Conservation (phyloP, 2,888 invertebrate genomes). For the Timema cristinae region DNA sequence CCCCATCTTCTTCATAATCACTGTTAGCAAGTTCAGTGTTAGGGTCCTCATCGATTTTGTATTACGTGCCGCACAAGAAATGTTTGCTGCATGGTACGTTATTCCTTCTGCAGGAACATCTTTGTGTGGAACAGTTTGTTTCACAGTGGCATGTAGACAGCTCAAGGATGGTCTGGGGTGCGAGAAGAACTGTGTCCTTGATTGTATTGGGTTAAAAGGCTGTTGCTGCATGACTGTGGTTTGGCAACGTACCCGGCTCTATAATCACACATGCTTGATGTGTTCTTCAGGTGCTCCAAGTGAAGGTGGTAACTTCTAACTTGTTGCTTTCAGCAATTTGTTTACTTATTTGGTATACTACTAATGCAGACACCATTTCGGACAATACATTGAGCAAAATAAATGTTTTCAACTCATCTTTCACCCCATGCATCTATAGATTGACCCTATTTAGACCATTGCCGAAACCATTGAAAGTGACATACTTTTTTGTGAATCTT, state of each 20-base stretch:
- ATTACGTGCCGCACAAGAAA: neutral
- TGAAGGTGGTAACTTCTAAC: neutral
- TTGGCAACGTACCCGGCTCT: conserved; percentile 5
- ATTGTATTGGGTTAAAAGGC: conserved; percentile 2
- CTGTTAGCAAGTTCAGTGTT: neutral
- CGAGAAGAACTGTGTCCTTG: neutral
- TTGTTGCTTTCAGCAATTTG: conserved; percentile 11
- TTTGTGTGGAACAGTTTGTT: neutral
- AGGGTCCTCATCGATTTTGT: conserved; percentile 9
- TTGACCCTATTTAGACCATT: neutral
- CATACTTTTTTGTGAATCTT: neutral
- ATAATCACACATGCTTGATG: neutral
- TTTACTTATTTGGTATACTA: neutral
- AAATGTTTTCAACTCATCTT: neutral
- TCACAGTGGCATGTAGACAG: neutral
- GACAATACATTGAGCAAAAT: conserved; percentile 4
- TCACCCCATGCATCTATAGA: neutral
- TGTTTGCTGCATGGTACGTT: neutral
- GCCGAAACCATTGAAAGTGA: neutral
- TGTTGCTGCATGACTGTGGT: conserved; percentile 6
- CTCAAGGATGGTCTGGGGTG: neutral
- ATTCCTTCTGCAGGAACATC: conserved; percentile 2
- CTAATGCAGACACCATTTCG: neutral
- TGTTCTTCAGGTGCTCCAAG: neutral
- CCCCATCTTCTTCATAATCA: neutral